Conservation (phyloP, 2,797 vertebrate genomes). For the Carapus acus region DNA sequence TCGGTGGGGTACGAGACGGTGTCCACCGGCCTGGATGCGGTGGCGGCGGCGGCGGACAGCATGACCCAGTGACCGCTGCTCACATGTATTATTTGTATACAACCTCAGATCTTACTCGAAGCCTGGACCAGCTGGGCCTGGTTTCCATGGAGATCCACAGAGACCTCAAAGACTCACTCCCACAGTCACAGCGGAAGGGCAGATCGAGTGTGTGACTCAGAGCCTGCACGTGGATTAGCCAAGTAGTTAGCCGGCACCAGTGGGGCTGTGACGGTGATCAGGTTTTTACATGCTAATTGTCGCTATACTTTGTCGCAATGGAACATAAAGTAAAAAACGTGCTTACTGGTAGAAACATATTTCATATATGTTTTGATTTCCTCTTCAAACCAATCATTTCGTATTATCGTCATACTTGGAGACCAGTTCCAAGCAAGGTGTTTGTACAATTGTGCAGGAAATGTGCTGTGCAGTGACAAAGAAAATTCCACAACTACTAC, state of each 20-base stretch:
- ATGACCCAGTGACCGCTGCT: conserved; percentile 26
- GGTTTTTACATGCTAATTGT: not conserved
- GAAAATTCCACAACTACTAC: not conserved
- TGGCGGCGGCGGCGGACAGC: conserved; percentile 42
- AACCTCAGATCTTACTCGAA: conserved; percentile 7
- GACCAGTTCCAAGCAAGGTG: no score
- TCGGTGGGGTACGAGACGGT: conserved; percentile 76
- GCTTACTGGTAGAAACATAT: conserved; percentile 6
- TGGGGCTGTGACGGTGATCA: not conserved
- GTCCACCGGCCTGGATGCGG: conserved; percentile 59
- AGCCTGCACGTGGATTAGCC: not conserved
- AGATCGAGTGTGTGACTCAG: not conserved
- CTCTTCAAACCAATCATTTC: not conserved
- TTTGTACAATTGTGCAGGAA: not conserved
- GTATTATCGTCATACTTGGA: no score
- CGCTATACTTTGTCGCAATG: not conserved
- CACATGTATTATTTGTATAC: not conserved
- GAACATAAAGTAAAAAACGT: not conserved
- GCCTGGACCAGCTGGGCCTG: conserved; percentile 8
- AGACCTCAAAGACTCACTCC: no score
- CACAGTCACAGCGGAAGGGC: not conserved
- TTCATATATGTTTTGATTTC: not conserved
- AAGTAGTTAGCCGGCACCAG: not conserved
- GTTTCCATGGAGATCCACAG: not conserved
- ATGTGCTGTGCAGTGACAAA: conserved; percentile 3